Percentiles rank a stretch among this genome's conserved stretches.
These are phyloP conservation scores for Ylistrum balloti DNA, from an alignment of 1,140 invertebrate genomes.

Conservation along the genomic window DNA sequence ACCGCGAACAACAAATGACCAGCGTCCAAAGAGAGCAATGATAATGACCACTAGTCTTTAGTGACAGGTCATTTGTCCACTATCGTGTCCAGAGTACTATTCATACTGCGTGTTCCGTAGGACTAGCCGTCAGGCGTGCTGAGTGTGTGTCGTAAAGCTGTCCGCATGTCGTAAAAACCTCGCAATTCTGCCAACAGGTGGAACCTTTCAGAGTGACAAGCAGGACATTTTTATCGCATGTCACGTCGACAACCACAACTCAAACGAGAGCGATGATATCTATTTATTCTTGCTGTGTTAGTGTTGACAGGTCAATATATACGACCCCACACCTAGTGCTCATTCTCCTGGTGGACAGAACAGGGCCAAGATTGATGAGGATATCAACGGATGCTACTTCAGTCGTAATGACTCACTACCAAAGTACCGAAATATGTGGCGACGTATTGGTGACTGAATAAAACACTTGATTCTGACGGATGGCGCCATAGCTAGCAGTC, in stretches of 20 bases:
- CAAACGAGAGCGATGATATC: neutral
- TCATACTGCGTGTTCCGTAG: neutral
- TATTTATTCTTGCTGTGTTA: neutral
- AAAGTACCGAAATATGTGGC: constrained; percentile 12
- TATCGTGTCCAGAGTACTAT: neutral
- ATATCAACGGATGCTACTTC: neutral
- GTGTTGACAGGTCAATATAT: constrained; percentile 1
- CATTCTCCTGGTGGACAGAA: neutral
- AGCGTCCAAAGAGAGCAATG: neutral
- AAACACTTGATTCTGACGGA: neutral
- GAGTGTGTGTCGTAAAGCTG: constrained; percentile 29
- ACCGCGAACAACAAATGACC: constrained; percentile 10
- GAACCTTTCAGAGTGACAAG: neutral
- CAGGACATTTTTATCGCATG: neutral
- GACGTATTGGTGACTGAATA: neutral
- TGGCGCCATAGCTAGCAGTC: neutral
- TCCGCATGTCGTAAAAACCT: constrained; percentile 15
- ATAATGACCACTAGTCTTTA: constrained; percentile 31
- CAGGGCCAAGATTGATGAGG: neutral
- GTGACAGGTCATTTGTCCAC: constrained; percentile 30
- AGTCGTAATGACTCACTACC: neutral
- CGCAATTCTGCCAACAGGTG: constrained; percentile 9
- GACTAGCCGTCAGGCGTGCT: neutral
- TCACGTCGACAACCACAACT: neutral
- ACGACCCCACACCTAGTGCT: constrained; percentile 36